These are phyloP conservation scores for Rhabdophis nuchalis DNA, from an alignment of 2,797 vertebrate species.

Conservation along the genomic window DNA sequence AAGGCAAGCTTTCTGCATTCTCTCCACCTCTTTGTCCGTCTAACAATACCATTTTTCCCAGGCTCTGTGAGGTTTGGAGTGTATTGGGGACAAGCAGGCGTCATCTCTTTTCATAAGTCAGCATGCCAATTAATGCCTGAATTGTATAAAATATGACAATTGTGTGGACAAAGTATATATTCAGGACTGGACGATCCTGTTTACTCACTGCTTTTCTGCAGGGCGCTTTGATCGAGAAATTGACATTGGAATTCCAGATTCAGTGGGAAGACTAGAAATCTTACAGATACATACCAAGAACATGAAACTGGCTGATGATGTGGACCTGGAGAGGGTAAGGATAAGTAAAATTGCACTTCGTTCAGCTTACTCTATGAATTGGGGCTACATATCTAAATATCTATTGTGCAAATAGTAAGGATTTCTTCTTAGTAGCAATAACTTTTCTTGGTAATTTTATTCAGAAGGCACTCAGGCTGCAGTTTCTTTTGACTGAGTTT, in stretches of 20 bases:
- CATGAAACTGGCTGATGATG: conserved; percentile 62
- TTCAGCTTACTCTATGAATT: background rate
- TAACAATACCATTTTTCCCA: background rate
- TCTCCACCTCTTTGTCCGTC: background rate
- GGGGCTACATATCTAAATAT: background rate
- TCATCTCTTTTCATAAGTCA: background rate
- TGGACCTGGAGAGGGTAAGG: conserved; percentile 56
- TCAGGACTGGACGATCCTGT: background rate
- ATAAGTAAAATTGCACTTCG: background rate
- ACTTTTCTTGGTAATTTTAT: background rate
- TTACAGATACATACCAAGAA: conserved; percentile 67
- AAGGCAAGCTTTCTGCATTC: background rate
- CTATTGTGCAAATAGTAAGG: background rate
- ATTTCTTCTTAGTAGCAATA: background rate
- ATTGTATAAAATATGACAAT: background rate
- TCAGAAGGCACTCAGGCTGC: background rate
- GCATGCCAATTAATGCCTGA: background rate
- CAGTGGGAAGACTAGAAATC: conserved; percentile 63
- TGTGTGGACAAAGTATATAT: background rate
- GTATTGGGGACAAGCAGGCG: background rate
- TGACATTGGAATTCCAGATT: conserved; percentile 65
- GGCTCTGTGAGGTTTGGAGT: background rate
- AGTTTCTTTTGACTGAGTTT: background rate
- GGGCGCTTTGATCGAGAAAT: conserved; percentile 65
- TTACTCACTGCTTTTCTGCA: conserved; percentile 12